phyloP scores from a whole-genome alignment of 2,888 invertebrate genomes.

The Saturnia pavonia region DNA sequence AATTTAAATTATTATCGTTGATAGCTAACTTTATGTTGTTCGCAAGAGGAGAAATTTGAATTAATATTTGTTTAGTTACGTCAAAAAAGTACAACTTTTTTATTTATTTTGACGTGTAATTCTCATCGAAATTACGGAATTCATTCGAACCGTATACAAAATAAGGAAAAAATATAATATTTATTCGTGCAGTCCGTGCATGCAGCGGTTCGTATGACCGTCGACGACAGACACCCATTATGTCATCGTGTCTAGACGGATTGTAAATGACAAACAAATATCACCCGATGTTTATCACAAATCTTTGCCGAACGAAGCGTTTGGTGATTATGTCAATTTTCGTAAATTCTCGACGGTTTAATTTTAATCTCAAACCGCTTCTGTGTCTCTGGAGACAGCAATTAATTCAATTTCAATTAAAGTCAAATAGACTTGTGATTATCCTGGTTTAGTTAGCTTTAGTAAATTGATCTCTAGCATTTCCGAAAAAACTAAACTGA shows the following conservation, averaged over 20 bases:
- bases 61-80: too few species aligned
- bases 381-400: background rate
- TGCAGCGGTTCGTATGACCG: background rate
- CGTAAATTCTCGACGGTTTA: background rate
- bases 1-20: too few species aligned
- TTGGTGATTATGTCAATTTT: conserved; percentile 26
- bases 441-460: background rate
- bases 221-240: conserved; percentile 46
- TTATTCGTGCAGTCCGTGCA: background rate
- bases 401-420: background rate
- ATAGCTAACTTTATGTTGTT: too few species aligned
- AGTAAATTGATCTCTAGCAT: too few species aligned
- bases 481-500: too few species aligned
- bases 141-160: background rate
- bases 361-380: background rate
- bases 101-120: background rate
- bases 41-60: too few species aligned
- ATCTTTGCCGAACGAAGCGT: conserved; percentile 25
- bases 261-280: conserved; percentile 36
- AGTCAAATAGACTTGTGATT: background rate
- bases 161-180: background rate
- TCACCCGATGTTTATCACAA: conserved; percentile 38
- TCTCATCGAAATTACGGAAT: background rate
- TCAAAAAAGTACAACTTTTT: too few species aligned
- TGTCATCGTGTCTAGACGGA: conserved; percentile 58